These are phyloP conservation scores for Halyomorpha halys DNA, from an alignment of 1,140 invertebrate genomes.

Conservation along the genomic window DNA sequence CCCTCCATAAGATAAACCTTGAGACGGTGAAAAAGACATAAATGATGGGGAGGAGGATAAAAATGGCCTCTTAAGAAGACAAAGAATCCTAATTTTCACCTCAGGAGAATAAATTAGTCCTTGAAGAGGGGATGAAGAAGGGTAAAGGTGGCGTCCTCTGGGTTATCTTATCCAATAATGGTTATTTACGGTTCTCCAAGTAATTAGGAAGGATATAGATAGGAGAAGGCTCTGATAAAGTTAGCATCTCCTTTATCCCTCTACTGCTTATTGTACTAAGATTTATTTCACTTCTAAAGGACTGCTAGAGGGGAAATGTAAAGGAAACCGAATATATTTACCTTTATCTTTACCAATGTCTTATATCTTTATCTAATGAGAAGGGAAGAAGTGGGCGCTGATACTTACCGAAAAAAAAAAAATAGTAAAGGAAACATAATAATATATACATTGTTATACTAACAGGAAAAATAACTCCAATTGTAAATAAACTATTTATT, in stretches of 20 bases:
- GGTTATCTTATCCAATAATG: conserved; percentile 7
- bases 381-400: too few relatives aligned
- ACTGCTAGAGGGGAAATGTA: not conserved
- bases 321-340: too few relatives aligned
- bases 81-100: conserved; percentile 6
- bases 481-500: too few relatives aligned
- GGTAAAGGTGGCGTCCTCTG: not conserved
- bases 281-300: conserved; percentile 4
- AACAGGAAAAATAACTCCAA: too few relatives aligned
- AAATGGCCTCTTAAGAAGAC: not conserved
- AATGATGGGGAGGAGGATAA: not conserved
- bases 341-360: too few relatives aligned
- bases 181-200: not conserved
- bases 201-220: not conserved
- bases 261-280: not conserved
- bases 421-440: too few relatives aligned
- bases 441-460: too few relatives aligned
- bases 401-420: too few relatives aligned
- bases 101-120: not conserved
- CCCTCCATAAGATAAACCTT: not conserved
- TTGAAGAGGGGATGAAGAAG: not conserved
- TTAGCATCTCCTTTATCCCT: not conserved
- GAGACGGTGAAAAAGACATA: not conserved
- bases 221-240: not conserved
- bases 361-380: too few relatives aligned